Evolutionary conservation across 2,888 invertebrate genomes (phyloP), one percentile per base, ranked within the genome.

Genomic region (Ochlodes sylvanus): DNA sequence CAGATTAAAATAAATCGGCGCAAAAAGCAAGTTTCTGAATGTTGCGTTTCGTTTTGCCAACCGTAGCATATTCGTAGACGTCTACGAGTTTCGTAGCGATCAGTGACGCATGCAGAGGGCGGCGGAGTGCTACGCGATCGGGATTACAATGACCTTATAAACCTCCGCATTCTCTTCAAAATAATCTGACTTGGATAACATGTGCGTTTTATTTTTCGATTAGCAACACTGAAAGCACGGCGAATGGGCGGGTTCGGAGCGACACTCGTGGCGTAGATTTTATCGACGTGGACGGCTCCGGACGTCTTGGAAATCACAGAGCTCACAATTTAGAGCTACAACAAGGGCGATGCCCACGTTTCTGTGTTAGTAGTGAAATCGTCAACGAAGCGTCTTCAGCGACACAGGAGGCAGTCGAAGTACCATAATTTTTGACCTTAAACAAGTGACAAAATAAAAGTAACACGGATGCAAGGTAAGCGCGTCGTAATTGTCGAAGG

Each of bases 61-160:
- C 66, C 66, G 66, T 66, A 66, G 87, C 84, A 71, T 69, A 70
- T 75, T 71, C 86, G 88, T 88, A 88, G 88, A 82, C 82, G 83
- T 82, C 91, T 91, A 91, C 90, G 89, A 86, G 82, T 77, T 84
- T 82, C 87, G 89, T 87, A 89, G 89, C 86, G 79, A 75, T 72
- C 81, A 79, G 77, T 86, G 89, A 85, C 89, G 89, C 89, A 89
- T 84, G 83, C 82, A 79, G 75, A 79, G 84, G 84, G 84, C 84
- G 85, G 80, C 87, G 88, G 85, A 85, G 88, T 85, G 83, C 81
- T 82, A 85, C 82, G 79, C 79, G 76, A 80, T 76, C 82, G 41
- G 82, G 77, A 81, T 82, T 79, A 84, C 86, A 82, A 85, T 82
- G 84, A 86, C 85, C 86, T 82, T 81, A 78, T 71, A 79, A 84